Conservation (phyloP, 2,888 invertebrate species). For the Alcis repandata region DNA sequence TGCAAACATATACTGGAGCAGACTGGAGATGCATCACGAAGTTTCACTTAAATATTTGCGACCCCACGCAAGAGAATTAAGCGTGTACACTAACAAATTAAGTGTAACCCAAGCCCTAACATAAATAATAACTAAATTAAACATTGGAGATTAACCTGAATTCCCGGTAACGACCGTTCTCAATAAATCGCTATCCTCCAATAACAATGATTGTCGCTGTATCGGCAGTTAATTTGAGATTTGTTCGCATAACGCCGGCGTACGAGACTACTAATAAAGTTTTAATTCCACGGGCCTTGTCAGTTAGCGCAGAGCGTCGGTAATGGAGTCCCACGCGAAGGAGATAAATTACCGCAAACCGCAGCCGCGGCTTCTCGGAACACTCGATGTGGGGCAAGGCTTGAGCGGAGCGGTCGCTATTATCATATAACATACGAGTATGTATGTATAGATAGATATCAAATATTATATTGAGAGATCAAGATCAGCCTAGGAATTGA, state of each 20-base stretch:
- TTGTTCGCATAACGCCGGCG: slow-evolving; percentile 18
- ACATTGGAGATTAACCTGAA: neutral
- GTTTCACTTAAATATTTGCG: neutral
- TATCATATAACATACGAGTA: too few species aligned
- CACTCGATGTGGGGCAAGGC: slow-evolving; percentile 29
- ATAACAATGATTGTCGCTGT: slow-evolving; percentile 28
- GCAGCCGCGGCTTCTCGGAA: slow-evolving; percentile 58
- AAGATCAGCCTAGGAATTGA: too few species aligned
- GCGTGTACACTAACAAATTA: too few species aligned
- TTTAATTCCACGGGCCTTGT: slow-evolving; percentile 23
- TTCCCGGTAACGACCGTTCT: slow-evolving; percentile 8
- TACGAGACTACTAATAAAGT: slow-evolving; percentile 24
- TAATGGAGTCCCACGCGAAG: slow-evolving; percentile 41
- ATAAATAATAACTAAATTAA: slow-evolving; percentile 7
- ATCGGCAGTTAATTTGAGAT: slow-evolving; percentile 35
- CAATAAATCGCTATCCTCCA: slow-evolving; percentile 8
- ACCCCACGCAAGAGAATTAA: neutral
- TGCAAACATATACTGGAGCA: too few species aligned
- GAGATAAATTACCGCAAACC: slow-evolving; percentile 54
- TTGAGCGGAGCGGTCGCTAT: slow-evolving; percentile 8
- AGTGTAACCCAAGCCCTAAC: neutral
- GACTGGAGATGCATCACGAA: too few species aligned
- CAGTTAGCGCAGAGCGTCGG: slow-evolving; percentile 4
- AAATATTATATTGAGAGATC: too few species aligned
- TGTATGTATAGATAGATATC: too few species aligned